These are phyloP conservation scores for Anser cygnoides DNA, from an alignment of 2,113 vertebrate genomes.

Conservation along the genomic window DNA sequence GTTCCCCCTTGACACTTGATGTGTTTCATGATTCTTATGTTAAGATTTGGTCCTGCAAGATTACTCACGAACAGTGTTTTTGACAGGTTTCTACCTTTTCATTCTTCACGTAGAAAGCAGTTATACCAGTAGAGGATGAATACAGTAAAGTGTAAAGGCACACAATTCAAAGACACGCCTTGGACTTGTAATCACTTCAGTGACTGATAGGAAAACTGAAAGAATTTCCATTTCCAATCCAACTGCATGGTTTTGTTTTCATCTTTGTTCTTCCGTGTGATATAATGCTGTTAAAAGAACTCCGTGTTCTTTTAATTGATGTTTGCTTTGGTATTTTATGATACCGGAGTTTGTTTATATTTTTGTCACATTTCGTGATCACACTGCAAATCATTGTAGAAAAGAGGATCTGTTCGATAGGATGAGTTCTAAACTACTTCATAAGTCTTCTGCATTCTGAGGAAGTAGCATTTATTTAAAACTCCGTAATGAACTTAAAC, in stretches of 20 bases:
- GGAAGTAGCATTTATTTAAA: not conserved
- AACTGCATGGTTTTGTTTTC: not conserved
- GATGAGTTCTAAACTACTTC: not conserved
- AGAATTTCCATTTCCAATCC: not conserved
- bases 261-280: not conserved
- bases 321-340: not conserved
- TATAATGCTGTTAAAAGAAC: not conserved
- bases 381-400: fast-evolving
- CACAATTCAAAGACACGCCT: not conserved
- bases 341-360: not conserved
- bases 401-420: not conserved
- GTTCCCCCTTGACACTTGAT: not conserved
- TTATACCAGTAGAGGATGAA: not conserved
- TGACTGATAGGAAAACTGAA: not conserved
- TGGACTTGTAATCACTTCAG: not conserved
- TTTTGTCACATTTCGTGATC: not conserved
- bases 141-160: not conserved
- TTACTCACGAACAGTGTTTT: not conserved
- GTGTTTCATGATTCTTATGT: not conserved
- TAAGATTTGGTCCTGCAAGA: not conserved
- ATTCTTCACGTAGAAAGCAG: not conserved
- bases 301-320: not conserved
- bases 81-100: not conserved
- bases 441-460: not conserved
- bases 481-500: not conserved